Percentiles rank a stretch among this genome's conserved stretches.
Evolutionary conservation across 2,888 invertebrate species (phyloP).

Genomic region (Lumbricus terrestris): DNA sequence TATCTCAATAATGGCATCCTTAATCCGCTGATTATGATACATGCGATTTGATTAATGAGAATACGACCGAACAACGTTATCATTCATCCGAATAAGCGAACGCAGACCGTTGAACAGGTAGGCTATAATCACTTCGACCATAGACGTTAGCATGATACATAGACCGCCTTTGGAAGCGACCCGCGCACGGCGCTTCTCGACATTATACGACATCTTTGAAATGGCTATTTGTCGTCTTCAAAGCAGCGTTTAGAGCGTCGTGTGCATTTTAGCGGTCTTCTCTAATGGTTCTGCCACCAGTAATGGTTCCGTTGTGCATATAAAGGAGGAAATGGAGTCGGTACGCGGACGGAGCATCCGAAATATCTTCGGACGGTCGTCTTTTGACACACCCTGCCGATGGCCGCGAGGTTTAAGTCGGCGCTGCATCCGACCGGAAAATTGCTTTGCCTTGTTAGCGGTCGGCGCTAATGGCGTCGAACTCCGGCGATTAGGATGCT

Average conservation of each 20-base stretch:
- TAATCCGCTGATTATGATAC: neutral
- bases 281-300: neutral
- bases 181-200: neutral
- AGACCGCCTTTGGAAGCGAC: neutral
- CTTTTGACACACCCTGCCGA: neutral
- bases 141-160: neutral
- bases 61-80: neutral
- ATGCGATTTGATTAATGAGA: neutral
- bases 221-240: neutral
- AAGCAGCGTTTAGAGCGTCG: neutral
- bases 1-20: neutral
- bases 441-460: neutral
- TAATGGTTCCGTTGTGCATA: neutral
- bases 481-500: neutral
- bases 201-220: neutral
- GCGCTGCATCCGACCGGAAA: neutral
- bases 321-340: neutral
- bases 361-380: neutral
- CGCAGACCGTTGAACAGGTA: neutral
- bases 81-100: neutral
- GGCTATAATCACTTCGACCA: neutral
- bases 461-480: neutral
- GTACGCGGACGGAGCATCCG: neutral
- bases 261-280: neutral
- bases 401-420: neutral